Conservation (phyloP, 2,113 vertebrate species). For the Ochotona curzoniae region DNA sequence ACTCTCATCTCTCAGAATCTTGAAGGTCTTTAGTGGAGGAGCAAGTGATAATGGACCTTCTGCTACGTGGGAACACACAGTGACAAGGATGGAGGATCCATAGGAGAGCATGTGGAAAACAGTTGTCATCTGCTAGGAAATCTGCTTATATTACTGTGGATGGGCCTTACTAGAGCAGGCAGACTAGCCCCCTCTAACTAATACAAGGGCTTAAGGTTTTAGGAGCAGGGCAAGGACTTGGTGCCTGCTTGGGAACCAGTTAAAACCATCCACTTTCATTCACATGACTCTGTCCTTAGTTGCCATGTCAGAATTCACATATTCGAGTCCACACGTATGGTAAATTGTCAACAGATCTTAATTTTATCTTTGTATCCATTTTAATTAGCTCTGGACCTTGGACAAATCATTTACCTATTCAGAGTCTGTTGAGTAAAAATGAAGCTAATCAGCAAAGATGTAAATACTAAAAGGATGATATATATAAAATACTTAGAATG, state of each 20-base stretch:
- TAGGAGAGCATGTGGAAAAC: not conserved
- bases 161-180: constrained; percentile 1
- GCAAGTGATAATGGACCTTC: not conserved
- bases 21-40: not conserved
- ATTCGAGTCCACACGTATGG: not conserved
- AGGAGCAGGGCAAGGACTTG: not conserved
- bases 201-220: not conserved
- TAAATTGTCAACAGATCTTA: not conserved
- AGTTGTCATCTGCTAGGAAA: not conserved
- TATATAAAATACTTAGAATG: not conserved
- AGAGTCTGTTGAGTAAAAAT: not conserved
- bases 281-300: not conserved
- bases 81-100: not conserved
- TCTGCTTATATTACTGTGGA: not conserved
- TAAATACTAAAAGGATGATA: not conserved
- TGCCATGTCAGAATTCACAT: not conserved
- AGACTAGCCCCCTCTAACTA: not conserved
- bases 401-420: constrained; percentile 24
- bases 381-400: not conserved
- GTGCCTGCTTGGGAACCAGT: not conserved
- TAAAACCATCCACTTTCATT: not conserved
- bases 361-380: constrained; percentile 15
- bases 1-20: not conserved
- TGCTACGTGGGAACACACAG: not conserved
- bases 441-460: not conserved